These are phyloP conservation scores for Microctenopoma lineatum DNA, from an alignment of 2,797 vertebrate genomes.

Conservation along the genomic window DNA sequence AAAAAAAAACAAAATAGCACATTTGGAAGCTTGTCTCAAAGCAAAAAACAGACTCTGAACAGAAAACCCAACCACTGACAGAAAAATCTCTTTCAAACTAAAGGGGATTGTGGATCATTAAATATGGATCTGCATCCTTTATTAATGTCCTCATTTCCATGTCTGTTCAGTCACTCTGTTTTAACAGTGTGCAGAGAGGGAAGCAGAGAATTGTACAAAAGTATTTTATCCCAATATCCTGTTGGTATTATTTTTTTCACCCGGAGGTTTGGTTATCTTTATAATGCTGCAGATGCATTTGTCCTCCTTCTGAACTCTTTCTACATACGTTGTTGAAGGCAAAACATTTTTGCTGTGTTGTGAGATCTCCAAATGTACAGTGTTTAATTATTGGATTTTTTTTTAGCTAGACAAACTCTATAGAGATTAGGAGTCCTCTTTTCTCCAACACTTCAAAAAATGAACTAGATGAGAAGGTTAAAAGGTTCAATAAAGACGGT, in stretches of 20 bases:
- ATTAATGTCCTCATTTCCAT: conserved; percentile 76
- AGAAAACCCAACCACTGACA: conserved; percentile 37
- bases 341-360: neutral
- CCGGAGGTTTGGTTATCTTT: conserved; percentile 17
- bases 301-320: conserved; percentile 19
- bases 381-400: conserved; percentile 18
- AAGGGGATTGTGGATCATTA: conserved; percentile 75
- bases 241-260: conserved; percentile 39
- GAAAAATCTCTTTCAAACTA: conserved; percentile 62
- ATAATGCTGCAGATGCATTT: neutral
- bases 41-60: conserved; percentile 24
- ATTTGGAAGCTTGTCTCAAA: conserved; percentile 26
- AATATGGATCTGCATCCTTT: conserved; percentile 78
- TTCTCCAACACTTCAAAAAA: neutral
- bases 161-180: conserved; percentile 52
- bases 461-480: too few relatives aligned
- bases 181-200: conserved; percentile 43
- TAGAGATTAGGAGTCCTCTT: neutral
- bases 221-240: conserved; percentile 30
- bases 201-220: conserved; percentile 33
- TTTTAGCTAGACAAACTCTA: neutral
- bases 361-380: neutral
- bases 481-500: neutral
- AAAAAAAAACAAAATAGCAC: conserved; percentile 25
- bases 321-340: neutral